Evolutionary conservation across 53 echinoderm and acorn worm species (phyloP).

Genomic region (Paracentrotus lividus): DNA sequence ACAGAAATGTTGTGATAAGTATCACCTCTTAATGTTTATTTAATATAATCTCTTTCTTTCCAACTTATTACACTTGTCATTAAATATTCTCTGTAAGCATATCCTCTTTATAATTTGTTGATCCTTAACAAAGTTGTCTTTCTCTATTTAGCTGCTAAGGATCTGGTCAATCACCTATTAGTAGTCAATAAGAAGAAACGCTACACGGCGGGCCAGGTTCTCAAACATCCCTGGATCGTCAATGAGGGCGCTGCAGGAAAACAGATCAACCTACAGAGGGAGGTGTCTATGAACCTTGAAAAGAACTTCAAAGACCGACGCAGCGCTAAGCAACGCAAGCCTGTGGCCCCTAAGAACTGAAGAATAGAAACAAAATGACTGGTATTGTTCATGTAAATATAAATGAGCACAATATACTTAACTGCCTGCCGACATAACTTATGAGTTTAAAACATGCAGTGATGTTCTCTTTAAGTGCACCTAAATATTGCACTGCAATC

Average conservation of each 20-base stretch:
- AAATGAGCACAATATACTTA: constrained; percentile 6
- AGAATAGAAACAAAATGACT: background rate
- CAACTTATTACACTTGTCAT: background rate
- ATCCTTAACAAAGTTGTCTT: background rate
- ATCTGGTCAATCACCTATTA: constrained; percentile 91
- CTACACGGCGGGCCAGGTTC: constrained; percentile 86
- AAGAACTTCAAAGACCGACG: constrained; percentile 91
- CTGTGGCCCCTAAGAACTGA: constrained; percentile 26
- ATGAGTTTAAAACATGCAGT: background rate
- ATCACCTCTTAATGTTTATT: too few relatives aligned
- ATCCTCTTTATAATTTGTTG: too few relatives aligned
- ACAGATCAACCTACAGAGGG: constrained; percentile 90
- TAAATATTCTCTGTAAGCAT: too few relatives aligned
- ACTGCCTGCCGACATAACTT: background rate
- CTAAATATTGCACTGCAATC: background rate
- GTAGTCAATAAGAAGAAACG: constrained; percentile 86
- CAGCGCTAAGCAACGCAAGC: constrained; percentile 79
- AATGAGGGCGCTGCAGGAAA: constrained; percentile 74
- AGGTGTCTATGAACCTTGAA: constrained; percentile 97
- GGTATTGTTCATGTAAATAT: background rate
- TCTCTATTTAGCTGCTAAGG: constrained; percentile 86
- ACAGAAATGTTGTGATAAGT: too few relatives aligned
- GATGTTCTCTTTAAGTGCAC: background rate
- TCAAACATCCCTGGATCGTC: constrained; percentile 89
- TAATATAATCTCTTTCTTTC: background rate